Base-by-base conservation (phyloP, 2,113 vertebrate species). In the Prolemur simus region DNA sequence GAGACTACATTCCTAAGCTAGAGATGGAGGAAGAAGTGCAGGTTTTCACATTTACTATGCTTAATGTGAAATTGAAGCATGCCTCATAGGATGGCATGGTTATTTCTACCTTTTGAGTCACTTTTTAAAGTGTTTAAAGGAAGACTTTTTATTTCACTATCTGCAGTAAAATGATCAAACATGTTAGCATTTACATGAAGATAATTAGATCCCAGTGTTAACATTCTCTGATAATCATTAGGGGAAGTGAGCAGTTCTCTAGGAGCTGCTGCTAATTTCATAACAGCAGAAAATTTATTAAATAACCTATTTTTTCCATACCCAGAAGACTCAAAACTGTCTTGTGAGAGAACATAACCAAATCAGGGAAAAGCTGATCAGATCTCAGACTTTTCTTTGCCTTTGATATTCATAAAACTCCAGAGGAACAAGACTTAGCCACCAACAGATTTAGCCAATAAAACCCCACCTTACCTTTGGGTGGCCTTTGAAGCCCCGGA, bases 121-220 rank as follows among this genome's bases (percentile, higher is more conserved):
- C 32, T 68, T 83, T 88, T 56, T 21, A 47, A 64, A 63, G n/a
- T 11, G 12, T 78, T 73, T 64, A 77, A 63, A 95, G 47, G 78
- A 91, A 88, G 0, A n/a, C 4, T 49, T 54, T 63, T 54, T 5
- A 83, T 63, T 63, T 63, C 58, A 69, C 7, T 80, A 18, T 68
- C 6, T 74, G 39, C 20, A 86, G 60, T 49, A 64, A 97, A 64
- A 68, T 64, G 68, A 87, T 34, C 25, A 34, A 73, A 39, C 8
- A 52, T 17, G 47, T n/a, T 49, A 74, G 63, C 73, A 81, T 92
- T 87, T 88, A 52, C 60, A 54, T 8, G 60, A 85, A 93, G 87
- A 92, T 81, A 96, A 89, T 68, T 77, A 78, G 88, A 81, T 52
- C 64, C 27, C 39, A n/a, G 89, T 89, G 86, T 68, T 87, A 91